Conservation (phyloP, 2,888 invertebrate species). For the Nomada lathburiana region DNA sequence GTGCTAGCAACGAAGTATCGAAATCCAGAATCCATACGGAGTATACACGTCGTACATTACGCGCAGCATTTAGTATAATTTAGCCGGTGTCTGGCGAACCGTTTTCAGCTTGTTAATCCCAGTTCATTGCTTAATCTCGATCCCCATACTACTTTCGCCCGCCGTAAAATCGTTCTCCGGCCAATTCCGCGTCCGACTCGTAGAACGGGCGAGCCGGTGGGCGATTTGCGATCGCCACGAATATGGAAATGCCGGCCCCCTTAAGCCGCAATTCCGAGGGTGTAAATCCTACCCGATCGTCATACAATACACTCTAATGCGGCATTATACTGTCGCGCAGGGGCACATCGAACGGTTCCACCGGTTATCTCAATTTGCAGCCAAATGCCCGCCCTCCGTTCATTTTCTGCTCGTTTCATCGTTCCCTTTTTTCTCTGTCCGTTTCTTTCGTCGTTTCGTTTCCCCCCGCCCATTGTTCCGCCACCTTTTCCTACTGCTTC, state of each 20-base stretch:
- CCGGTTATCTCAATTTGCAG: constrained; percentile 81
- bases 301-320: constrained; percentile 80
- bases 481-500: too few relatives aligned
- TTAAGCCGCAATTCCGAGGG: constrained; percentile 79
- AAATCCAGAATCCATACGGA: too few relatives aligned
- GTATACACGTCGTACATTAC: too few relatives aligned
- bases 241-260: constrained; percentile 75
- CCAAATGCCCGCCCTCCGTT: constrained; percentile 67
- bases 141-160: constrained; percentile 2
- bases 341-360: constrained; percentile 46
- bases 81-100: neutral
- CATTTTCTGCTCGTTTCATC: constrained; percentile 59
- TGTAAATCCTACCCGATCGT: constrained; percentile 78
- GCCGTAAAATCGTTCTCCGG: constrained; percentile 11
- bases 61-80: neutral
- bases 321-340: constrained; percentile 74
- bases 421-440: constrained; percentile 1
- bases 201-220: constrained; percentile 28
- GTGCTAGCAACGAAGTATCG: too few relatives aligned
- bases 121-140: constrained; percentile 31
- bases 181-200: constrained; percentile 26
- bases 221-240: constrained; percentile 52
- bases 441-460: neutral
- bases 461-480: neutral
- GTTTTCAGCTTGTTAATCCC: constrained; percentile 15